Evolutionary conservation across 2,113 vertebrate genomes (phyloP).

Genomic region (Odontesthes bonariensis): DNA sequence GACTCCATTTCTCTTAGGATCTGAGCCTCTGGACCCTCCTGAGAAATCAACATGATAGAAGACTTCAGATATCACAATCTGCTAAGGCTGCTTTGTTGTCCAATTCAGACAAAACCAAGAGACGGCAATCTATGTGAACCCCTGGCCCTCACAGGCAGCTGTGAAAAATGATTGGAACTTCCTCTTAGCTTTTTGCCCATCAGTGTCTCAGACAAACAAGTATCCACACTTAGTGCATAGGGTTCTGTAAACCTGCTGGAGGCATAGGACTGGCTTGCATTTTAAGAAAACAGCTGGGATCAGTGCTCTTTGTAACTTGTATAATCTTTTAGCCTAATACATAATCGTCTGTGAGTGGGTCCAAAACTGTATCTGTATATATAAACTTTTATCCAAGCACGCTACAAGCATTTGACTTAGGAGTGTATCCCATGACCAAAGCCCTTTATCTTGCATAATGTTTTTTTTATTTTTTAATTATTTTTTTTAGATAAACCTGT

Average conservation of each 20-base stretch:
- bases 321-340: constrained; percentile 71
- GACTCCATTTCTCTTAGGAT: constrained; percentile 91
- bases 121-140: constrained; percentile 14
- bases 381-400: constrained; percentile 20
- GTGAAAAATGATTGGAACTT: constrained; percentile 53
- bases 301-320: constrained; percentile 60
- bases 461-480: too few species aligned
- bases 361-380: constrained; percentile 18
- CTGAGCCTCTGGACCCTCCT: constrained; percentile 85
- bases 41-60: constrained; percentile 59
- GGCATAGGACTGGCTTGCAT: constrained; percentile 32
- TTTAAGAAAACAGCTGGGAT: constrained; percentile 58
- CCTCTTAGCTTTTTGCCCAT: constrained; percentile 10
- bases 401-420: constrained; percentile 32
- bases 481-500: constrained; percentile 42
- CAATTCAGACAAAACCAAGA: constrained; percentile 3
- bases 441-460: constrained; percentile 61
- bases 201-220: constrained; percentile 26
- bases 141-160: constrained; percentile 14
- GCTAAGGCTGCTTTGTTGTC: background rate
- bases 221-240: constrained; percentile 1
- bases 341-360: constrained; percentile 47
- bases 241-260: constrained; percentile 9
- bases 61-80: constrained; percentile 12
- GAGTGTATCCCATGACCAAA: constrained; percentile 26